Evolutionary conservation across 1,140 invertebrate species (phyloP).

Genomic region (Diploscapter pachys): DNA sequence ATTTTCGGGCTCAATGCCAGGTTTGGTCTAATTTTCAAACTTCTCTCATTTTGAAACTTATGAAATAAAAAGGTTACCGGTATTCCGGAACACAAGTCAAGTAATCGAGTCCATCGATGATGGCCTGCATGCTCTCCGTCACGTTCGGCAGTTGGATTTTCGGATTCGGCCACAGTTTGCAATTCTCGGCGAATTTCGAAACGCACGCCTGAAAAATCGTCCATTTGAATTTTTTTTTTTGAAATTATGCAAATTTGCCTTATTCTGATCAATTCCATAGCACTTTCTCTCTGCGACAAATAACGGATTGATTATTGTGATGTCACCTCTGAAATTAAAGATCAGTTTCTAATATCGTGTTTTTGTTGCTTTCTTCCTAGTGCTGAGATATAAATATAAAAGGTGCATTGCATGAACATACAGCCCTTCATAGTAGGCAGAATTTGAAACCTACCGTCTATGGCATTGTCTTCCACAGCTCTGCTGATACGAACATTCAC

Average conservation of each 20-base stretch:
- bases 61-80: conserved; percentile 24
- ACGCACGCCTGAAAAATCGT: conserved; percentile 27
- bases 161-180: conserved; percentile 53
- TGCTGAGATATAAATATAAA: too few relatives aligned
- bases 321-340: conserved; percentile 42
- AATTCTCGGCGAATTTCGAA: conserved; percentile 31
- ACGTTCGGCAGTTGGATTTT: conserved; percentile 46
- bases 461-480: conserved; percentile 54
- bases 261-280: conserved; percentile 48
- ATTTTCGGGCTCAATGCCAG: too few relatives aligned
- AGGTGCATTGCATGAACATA: neutral
- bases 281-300: conserved; percentile 55
- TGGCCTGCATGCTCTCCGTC: conserved; percentile 44
- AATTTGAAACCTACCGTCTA: conserved; percentile 40
- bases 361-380: neutral
- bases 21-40: too few relatives aligned
- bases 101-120: conserved; percentile 52
- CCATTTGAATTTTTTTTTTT: conserved; percentile 9
- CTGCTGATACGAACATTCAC: conserved; percentile 55
- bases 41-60: too few relatives aligned
- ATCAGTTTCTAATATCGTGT: neutral
- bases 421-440: neutral
- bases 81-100: conserved; percentile 48
- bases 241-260: conserved; percentile 40
- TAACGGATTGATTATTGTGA: conserved; percentile 49